These are phyloP conservation scores for Microcebus ravelobensis DNA, from an alignment of 2,113 vertebrate species.

Conservation along the genomic window DNA sequence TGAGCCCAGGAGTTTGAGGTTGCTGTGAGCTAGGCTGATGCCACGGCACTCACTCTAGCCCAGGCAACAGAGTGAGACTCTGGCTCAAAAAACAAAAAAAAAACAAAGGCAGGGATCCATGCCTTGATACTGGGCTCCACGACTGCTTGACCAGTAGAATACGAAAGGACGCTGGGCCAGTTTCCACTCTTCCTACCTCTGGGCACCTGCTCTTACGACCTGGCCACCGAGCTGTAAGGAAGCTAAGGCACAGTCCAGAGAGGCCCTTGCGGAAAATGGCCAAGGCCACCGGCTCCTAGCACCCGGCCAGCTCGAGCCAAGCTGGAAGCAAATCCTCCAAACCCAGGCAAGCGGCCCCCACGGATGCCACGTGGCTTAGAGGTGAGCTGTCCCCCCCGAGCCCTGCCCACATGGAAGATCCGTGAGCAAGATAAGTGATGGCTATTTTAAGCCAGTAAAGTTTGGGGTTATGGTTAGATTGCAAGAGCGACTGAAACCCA, in stretches of 20 bases:
- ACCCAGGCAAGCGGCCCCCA: rapidly evolving
- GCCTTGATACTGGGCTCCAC: not conserved
- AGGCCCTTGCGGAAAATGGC: not conserved
- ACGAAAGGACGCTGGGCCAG: no score
- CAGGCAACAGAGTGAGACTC: no score
- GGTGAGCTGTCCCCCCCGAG: no score
- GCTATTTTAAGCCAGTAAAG: not conserved
- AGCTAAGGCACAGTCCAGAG: not conserved
- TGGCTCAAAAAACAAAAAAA: no score
- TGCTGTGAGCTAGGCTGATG: no score
- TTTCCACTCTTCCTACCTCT: not conserved
- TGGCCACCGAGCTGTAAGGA: not conserved
- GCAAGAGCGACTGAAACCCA: not conserved
- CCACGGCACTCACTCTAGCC: no score
- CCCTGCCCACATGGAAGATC: not conserved
- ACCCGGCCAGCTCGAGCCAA: not conserved
- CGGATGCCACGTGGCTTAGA: no score
- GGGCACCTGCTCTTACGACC: no score
- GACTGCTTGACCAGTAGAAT: not conserved
- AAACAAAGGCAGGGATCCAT: not conserved
- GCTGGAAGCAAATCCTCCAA: no score
- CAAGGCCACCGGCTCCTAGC: not conserved
- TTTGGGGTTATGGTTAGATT: not conserved
- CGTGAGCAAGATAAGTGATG: not conserved
- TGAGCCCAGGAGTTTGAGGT: no score